Percentiles rank a stretch among this genome's conserved stretches.
phyloP scores from a whole-genome alignment of 2,113 vertebrate genomes.

The Vulpes vulpes region DNA sequence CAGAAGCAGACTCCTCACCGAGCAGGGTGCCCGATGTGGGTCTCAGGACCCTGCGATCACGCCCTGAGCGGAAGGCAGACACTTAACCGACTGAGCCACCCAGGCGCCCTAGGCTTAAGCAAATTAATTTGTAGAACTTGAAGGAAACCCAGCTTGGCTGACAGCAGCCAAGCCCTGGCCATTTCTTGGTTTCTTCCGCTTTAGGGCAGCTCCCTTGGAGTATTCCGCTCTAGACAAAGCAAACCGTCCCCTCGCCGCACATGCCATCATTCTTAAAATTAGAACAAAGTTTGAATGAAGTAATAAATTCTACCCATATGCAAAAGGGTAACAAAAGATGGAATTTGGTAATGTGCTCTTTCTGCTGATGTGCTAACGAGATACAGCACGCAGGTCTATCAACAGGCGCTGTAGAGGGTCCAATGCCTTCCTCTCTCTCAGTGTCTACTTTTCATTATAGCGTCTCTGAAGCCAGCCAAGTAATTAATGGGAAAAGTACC shows the following conservation, averaged over 20 bases:
- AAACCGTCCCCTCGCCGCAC: not conserved
- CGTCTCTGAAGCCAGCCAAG: not conserved
- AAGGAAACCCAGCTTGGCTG: not conserved
- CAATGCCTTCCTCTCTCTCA: not conserved
- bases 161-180: not conserved
- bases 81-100: no score
- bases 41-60: no score
- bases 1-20: no score
- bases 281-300: slow-evolving; percentile 68
- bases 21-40: no score
- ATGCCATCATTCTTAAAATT: slow-evolving; percentile 50
- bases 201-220: not conserved
- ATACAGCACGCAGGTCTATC: not conserved
- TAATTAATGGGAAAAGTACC: slow-evolving; percentile 47
- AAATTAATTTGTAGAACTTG: slow-evolving; percentile 25
- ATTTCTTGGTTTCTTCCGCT: not conserved
- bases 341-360: not conserved
- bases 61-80: no score
- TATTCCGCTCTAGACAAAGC: not conserved
- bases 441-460: not conserved
- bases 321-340: slow-evolving; percentile 26
- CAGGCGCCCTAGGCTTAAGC: not conserved
- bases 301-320: slow-evolving; percentile 38
- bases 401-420: not conserved
- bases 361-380: slow-evolving; percentile 26